Evolutionary conservation across 2,113 vertebrate species (phyloP).

Genomic region (Campylorhamphus procurvoides): DNA sequence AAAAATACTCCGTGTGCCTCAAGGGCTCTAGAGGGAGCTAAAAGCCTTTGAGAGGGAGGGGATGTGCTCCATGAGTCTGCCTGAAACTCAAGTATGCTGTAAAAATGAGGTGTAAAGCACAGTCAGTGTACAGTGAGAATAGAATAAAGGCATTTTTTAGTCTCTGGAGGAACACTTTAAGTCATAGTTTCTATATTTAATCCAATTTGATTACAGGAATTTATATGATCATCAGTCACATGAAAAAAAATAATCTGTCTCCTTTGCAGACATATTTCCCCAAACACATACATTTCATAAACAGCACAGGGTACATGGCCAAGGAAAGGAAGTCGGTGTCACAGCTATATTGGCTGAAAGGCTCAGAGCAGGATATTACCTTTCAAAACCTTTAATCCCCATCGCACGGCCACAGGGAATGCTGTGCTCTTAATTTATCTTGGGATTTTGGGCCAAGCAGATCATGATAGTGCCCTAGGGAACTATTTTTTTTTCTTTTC

Average conservation of each 20-base stretch:
- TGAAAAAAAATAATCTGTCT: neutral
- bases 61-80: neutral
- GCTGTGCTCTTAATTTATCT: neutral
- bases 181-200: constrained; percentile 32
- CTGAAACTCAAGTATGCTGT: neutral
- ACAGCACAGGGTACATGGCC: neutral
- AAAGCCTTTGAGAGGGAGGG: constrained; percentile 19
- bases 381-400: constrained; percentile 23
- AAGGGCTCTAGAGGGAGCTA: constrained; percentile 67
- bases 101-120: constrained; percentile 14
- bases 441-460: neutral
- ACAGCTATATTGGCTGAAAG: neutral
- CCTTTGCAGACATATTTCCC: constrained; percentile 6
- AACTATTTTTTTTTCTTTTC: neutral
- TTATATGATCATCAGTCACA: constrained; percentile 14
- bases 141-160: neutral
- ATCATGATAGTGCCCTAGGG: neutral
- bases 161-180: neutral
- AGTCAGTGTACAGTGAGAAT: neutral
- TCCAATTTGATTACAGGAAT: constrained; percentile 31
- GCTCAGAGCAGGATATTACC: constrained; percentile 47
- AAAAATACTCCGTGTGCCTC: neutral
- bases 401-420: fast-evolving
- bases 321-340: constrained; percentile 27
- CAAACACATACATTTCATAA: constrained; percentile 28